Evolutionary conservation across 2,888 invertebrate genomes (phyloP).

Genomic region (Mycalesis mineus): DNA sequence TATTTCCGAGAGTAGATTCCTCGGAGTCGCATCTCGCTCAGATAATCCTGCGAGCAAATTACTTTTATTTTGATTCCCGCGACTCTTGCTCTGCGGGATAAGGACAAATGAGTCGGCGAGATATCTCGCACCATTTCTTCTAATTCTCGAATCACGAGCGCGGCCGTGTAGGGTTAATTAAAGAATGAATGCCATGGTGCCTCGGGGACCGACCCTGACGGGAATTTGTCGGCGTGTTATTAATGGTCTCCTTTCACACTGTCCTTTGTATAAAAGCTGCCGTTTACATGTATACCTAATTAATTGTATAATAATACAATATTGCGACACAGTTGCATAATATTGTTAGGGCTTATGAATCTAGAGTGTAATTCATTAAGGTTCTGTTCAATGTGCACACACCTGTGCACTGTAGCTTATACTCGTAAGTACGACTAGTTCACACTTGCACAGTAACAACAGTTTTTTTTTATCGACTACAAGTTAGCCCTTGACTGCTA

Average conservation of each 20-base stretch:
- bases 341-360: too few species aligned
- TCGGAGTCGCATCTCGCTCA: background rate
- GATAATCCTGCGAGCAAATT: conserved; percentile 20
- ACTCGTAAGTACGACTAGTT: too few species aligned
- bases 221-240: conserved; percentile 53
- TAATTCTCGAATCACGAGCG: conserved; percentile 50
- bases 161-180: conserved; percentile 62
- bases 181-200: conserved; percentile 43
- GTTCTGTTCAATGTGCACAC: too few species aligned
- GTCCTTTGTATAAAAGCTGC: conserved; percentile 1
- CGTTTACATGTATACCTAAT: too few species aligned
- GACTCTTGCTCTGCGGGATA: conserved; percentile 40
- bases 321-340: too few species aligned
- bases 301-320: too few species aligned
- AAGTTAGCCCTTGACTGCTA: too few species aligned
- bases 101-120: conserved; percentile 57
- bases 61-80: conserved; percentile 30
- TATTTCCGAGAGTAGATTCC: background rate
- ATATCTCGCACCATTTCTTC: conserved; percentile 62
- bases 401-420: too few species aligned
- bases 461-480: too few species aligned
- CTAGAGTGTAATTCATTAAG: too few species aligned
- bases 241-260: conserved; percentile 33
- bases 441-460: too few species aligned
- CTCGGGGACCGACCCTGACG: conserved; percentile 44